Base-by-base conservation (phyloP, 2,797 vertebrate species). In the Notamacropus eugenii region DNA sequence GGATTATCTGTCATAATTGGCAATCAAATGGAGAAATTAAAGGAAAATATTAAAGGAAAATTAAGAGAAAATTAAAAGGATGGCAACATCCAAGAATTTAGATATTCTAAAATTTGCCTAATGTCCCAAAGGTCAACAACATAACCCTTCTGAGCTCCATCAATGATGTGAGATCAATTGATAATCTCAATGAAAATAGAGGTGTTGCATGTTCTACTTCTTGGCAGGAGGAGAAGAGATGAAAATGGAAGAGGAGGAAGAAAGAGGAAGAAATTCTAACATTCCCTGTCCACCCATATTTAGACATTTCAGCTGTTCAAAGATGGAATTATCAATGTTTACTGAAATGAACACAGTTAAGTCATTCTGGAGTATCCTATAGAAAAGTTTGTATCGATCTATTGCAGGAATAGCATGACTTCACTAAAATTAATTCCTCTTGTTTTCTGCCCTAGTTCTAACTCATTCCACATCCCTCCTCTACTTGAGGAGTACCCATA, bases 401-500 rank as follows among this genome's bases (percentile, higher is more conserved):
- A 22, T 55, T 34, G 22, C 82, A 54, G 93, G 92, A 92, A 56
- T 29, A 19, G 19, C 58, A 95, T 52, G 4, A 10, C 14, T 50
- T 93, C 3, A 11, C 11, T 91, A 29, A 12, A 67, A 11, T 2
- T 67, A n/a, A 31, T 62, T 3, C 6, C 95, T 19, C 28, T 56
- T 0, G 40, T 58, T 22, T 11, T 67, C 46, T 2, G 54, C 40
- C 31, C 50, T 62, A 1, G 91, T 91, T 87, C 52, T 92, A 58
- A 29, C 57, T 10, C 24, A 67, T 16, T 90, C 91, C 55, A 57
- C 56, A 29, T 9, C 9, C 91, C 0, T 12, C 9, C 91, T 0
- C 0, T 40, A 92, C 46, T 96, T 97, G 5, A 11, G n/a, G 9
- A 94, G 94, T 74, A 62, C 93, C 50, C 90, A 67, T 1, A n/a